Base-by-base conservation (phyloP, 2,888 invertebrate genomes). In the Callyntrura sp. region DNA sequence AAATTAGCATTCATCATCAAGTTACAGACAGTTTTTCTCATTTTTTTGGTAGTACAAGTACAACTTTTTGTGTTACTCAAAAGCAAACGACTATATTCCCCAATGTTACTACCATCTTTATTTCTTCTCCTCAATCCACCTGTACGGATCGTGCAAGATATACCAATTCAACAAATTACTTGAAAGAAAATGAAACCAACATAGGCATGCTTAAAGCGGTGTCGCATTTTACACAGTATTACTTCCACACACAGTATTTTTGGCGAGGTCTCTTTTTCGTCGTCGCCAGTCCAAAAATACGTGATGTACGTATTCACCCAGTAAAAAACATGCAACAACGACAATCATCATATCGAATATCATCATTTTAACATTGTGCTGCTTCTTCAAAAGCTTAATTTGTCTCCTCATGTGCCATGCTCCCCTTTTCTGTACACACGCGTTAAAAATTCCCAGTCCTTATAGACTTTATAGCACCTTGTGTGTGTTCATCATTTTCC, bases 1-100 rank as follows among this genome's bases (percentile, higher is more conserved):
- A 62, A 62, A 62, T 62, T 62, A 62, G 62, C 62, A 25, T 62
- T 6, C 60, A 60, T 57, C 1, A 57, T 57, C 9, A 60, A 35
- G 3, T 23, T 11, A 57, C n/a, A 57, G 17, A n/a, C n/a, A n/a
- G n/a, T 57, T 14, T 51, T 51, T 0, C n/a, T n/a, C 2, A 57
- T 57, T 17, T 57, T n/a, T 11, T 57, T 51, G 51, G 12, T 51
- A 51, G 51, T 51, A 35, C 60, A 60, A 60, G 17, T n/a, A 23
- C 60, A 23, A 51, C 51, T n/a, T 51, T 8, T n/a, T 2, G 51
- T 9, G 2, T 51, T 51, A 11, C 51, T 51, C 9, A 51, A 14
- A 2, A 51, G 1, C 51, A 51, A 51, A 9, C n/a, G 11, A 45
- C 45, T 11, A 5, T 45, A 45, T 5, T 45, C 51, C 3, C 11